A percentile compares a stretch with the other conserved stretches of the same genome.
phyloP scores from a whole-genome alignment of 2,888 invertebrate species.

The Drosophila prostipennis region DNA sequence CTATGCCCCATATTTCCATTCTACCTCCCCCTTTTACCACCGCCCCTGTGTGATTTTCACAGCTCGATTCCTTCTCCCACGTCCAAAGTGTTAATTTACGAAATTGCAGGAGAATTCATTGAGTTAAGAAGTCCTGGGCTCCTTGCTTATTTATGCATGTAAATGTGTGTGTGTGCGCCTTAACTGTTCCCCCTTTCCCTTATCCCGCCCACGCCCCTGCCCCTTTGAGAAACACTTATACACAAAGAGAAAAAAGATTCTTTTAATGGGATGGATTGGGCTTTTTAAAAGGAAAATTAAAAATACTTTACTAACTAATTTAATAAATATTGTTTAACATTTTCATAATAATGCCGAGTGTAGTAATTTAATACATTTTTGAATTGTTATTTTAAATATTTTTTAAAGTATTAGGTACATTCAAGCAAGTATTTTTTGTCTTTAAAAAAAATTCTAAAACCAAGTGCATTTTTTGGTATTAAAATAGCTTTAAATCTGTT shows the following conservation, averaged over 20 bases:
- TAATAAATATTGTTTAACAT: too few relatives aligned
- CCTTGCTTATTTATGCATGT: conserved; percentile 73
- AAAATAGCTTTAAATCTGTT: too few relatives aligned
- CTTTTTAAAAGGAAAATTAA: too few relatives aligned
- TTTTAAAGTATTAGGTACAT: too few relatives aligned
- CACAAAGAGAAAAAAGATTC: background rate
- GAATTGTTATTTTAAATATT: too few relatives aligned
- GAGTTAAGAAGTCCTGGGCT: conserved; percentile 72
- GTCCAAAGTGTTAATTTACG: conserved; percentile 77
- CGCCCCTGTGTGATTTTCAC: conserved; percentile 37
- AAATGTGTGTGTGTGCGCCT: conserved; percentile 52
- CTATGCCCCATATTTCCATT: conserved; percentile 33
- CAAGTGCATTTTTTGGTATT: too few relatives aligned
- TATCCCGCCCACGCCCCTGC: background rate
- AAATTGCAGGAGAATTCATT: conserved; percentile 78
- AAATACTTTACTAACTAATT: too few relatives aligned
- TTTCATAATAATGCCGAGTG: too few relatives aligned
- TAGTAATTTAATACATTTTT: too few relatives aligned
- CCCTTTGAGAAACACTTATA: conserved; percentile 1
- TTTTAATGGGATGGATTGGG: too few relatives aligned
- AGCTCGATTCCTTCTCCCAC: conserved; percentile 41
- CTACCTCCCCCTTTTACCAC: background rate
- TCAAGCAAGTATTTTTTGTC: too few relatives aligned
- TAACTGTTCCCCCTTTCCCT: conserved; percentile 6
- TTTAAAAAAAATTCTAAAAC: too few relatives aligned